Percentiles rank a stretch among this genome's conserved stretches.
These are phyloP conservation scores for Drosophila rubida DNA, from an alignment of 2,888 invertebrate genomes.

Conservation along the genomic window DNA sequence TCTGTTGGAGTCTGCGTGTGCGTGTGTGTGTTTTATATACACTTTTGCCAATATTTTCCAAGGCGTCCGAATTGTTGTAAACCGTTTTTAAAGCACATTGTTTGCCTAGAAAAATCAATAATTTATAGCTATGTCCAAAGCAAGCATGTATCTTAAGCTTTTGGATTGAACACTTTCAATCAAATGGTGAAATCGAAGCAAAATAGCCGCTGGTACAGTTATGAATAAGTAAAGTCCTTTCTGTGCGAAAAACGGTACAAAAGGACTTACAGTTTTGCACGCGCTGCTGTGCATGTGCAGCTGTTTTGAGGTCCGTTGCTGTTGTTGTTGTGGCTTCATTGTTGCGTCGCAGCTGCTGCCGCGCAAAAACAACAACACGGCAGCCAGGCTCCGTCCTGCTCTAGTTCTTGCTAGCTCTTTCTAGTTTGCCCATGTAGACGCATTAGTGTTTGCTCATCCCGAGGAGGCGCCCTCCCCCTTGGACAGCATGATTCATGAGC, in stretches of 20 bases:
- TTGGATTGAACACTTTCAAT: background rate
- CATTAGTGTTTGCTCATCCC: constrained; percentile 31
- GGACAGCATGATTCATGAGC: constrained; percentile 38
- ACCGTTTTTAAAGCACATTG: constrained; percentile 27
- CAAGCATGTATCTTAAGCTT: background rate
- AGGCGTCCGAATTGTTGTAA: constrained; percentile 15
- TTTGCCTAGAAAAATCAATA: constrained; percentile 70
- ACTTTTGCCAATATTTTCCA: constrained; percentile 40
- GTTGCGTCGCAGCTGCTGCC: constrained; percentile 73
- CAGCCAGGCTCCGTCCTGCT: constrained; percentile 8
- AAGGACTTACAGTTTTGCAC: constrained; percentile 54
- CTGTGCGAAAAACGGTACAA: background rate
- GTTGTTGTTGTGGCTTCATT: constrained; percentile 37
- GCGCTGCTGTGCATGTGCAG: constrained; percentile 55
- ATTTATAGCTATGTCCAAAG: constrained; percentile 10
- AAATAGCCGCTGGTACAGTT: constrained; percentile 58
- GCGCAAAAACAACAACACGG: constrained; percentile 30
- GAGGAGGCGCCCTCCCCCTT: background rate
- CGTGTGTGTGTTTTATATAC: constrained; percentile 10
- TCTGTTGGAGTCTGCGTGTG: constrained; percentile 37
- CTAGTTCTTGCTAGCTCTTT: constrained; percentile 17
- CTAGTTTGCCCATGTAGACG: constrained; percentile 43
- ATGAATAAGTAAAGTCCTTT: constrained; percentile 30
- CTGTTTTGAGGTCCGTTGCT: constrained; percentile 67
- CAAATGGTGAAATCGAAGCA: background rate